Evolutionary conservation across 2,888 invertebrate genomes (phyloP).

Genomic region (Tethea ocularis): DNA sequence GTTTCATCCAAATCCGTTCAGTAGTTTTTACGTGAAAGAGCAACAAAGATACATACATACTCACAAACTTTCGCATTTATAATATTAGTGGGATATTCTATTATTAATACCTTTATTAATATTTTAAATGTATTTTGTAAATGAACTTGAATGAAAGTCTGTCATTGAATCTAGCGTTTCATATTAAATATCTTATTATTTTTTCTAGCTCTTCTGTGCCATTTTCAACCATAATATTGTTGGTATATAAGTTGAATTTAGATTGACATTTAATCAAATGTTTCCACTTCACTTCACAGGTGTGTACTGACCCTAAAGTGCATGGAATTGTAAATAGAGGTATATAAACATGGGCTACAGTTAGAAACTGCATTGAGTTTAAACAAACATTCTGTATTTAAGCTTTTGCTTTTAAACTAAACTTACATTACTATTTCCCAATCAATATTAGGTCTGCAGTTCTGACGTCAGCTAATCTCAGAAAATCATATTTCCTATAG

Average conservation of each 20-base stretch:
- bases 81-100: too few species aligned
- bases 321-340: not conserved
- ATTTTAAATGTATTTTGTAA: not conserved
- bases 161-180: not conserved
- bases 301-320: not conserved
- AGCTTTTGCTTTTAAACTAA: not conserved
- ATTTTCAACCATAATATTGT: not conserved
- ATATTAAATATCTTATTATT: not conserved
- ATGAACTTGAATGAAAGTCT: too few species aligned
- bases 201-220: not conserved
- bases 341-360: not conserved
- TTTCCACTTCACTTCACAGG: not conserved
- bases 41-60: too few species aligned
- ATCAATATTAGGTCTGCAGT: not conserved
- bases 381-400: not conserved
- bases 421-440: not conserved
- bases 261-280: not conserved
- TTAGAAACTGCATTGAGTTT: not conserved
- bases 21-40: too few species aligned
- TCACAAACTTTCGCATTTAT: too few species aligned
- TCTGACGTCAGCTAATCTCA: too few species aligned
- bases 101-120: not conserved
- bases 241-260: not conserved
- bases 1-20: too few species aligned
- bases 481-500: too few species aligned